A percentile compares a stretch with the other conserved stretches of the same genome.
Conservation (phyloP, 2,888 invertebrate species). For the Drosophila recens region DNA sequence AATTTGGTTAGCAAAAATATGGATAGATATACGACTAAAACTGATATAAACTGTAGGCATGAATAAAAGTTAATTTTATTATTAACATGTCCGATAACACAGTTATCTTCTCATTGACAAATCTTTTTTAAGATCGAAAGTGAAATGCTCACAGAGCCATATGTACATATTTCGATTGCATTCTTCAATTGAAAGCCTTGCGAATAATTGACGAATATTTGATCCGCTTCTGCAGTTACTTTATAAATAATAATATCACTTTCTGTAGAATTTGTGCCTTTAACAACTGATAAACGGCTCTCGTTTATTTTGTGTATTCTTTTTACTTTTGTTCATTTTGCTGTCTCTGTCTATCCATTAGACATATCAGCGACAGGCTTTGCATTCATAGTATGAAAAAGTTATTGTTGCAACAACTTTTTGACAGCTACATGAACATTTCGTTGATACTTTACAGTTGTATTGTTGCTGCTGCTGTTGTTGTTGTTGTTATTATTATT, state of each 20-base stretch:
- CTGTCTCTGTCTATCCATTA: constrained; percentile 23
- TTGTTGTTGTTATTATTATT: constrained; percentile 19
- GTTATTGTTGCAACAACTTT: constrained; percentile 64
- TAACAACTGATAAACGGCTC: constrained; percentile 28
- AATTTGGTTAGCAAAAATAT: too few relatives aligned
- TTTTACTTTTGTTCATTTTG: neutral
- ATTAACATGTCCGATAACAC: too few relatives aligned
- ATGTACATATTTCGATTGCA: too few relatives aligned
- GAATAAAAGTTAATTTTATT: too few relatives aligned
- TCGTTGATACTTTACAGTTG: constrained; percentile 40
- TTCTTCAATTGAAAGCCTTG: neutral
- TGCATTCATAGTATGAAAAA: constrained; percentile 40
- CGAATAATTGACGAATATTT: neutral
- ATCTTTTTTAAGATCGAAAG: too few relatives aligned
- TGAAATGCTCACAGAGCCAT: too few relatives aligned
- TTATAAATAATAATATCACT: constrained; percentile 13
- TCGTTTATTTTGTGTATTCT: neutral
- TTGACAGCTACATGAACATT: constrained; percentile 46
- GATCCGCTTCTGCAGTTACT: neutral
- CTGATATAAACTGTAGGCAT: too few relatives aligned
- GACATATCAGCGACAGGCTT: constrained; percentile 41
- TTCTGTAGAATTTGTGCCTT: constrained; percentile 20
- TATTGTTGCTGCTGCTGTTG: constrained; percentile 21
- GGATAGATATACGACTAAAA: too few relatives aligned
- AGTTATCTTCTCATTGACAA: neutral